A percentile compares a stretch with the other conserved stretches of the same genome.
Evolutionary conservation across 2,888 invertebrate species (phyloP).

Genomic region (Drosophila suboccidentalis): DNA sequence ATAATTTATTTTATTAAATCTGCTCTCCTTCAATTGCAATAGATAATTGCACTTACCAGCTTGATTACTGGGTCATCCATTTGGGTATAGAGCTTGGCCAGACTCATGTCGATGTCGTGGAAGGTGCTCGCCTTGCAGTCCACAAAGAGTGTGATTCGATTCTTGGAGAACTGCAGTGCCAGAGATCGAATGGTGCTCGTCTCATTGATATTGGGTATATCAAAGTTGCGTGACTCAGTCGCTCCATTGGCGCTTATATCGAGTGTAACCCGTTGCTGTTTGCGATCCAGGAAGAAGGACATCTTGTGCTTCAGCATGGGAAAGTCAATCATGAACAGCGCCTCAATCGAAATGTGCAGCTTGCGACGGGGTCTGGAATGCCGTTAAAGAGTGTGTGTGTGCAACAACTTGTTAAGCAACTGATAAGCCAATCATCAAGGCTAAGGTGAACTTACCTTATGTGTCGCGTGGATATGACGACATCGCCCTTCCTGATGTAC

Average conservation of each 20-base stretch:
- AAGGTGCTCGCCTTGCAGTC: slow-evolving; percentile 85
- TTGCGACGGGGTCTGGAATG: slow-evolving; percentile 84
- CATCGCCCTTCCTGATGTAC: slow-evolving; percentile 85
- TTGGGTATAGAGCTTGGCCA: slow-evolving; percentile 85
- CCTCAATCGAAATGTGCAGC: slow-evolving; percentile 85
- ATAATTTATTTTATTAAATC: too few relatives aligned
- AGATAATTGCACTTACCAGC: slow-evolving; percentile 84
- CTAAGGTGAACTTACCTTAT: slow-evolving; percentile 81
- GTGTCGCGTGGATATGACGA: slow-evolving; percentile 85
- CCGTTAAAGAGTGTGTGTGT: background rate
- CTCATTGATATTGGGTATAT: slow-evolving; percentile 85
- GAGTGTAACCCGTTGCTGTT: slow-evolving; percentile 84
- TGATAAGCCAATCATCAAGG: slow-evolving; percentile 44
- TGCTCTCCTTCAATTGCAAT: too few relatives aligned
- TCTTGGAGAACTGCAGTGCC: slow-evolving; percentile 84
- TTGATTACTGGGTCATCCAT: slow-evolving; percentile 86
- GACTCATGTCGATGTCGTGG: slow-evolving; percentile 84
- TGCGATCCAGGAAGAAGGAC: slow-evolving; percentile 86
- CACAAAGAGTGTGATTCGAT: slow-evolving; percentile 83
- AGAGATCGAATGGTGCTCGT: slow-evolving; percentile 85
- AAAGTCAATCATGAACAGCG: slow-evolving; percentile 86
- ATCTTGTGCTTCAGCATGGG: slow-evolving; percentile 85
- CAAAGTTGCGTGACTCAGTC: slow-evolving; percentile 84
- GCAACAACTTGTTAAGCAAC: slow-evolving; percentile 4
- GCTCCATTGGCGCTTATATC: slow-evolving; percentile 84